Conservation (phyloP, 2,888 invertebrate genomes). For the Embidobia sp. region DNA sequence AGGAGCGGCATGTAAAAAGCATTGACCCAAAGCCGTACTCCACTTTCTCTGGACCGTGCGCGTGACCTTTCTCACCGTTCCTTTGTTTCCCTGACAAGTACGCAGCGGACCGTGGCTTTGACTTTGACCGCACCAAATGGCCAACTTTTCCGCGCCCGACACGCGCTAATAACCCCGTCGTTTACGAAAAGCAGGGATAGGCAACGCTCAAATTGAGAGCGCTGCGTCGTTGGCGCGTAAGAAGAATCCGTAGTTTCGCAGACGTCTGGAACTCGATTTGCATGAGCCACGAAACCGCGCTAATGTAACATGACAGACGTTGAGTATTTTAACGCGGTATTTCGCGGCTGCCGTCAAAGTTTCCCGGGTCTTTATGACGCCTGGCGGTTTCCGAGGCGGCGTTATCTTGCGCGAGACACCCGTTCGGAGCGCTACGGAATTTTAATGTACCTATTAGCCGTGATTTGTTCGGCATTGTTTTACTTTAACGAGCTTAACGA, state of each 20-base stretch:
- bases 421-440: constrained; percentile 38
- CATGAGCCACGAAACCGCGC: constrained; percentile 14
- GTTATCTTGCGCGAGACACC: constrained; percentile 22
- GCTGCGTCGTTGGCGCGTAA: background rate
- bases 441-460: constrained; percentile 60
- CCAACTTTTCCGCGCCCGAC: too few species aligned
- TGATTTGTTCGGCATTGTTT: constrained; percentile 66
- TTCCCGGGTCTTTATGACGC: constrained; percentile 23
- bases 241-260: constrained; percentile 13
- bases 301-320: constrained; percentile 39
- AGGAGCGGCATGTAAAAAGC: constrained; percentile 37
- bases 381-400: constrained; percentile 25
- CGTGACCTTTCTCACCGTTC: constrained; percentile 60
- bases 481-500: constrained; percentile 60
- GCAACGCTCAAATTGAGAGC: constrained; percentile 17
- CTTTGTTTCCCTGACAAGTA: constrained; percentile 70
- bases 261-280: constrained; percentile 17
- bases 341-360: constrained; percentile 18
- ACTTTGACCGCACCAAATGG: too few species aligned
- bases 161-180: constrained; percentile 26
- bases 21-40: constrained; percentile 47
- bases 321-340: constrained; percentile 17
- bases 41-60: constrained; percentile 54
- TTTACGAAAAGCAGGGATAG: constrained; percentile 30
- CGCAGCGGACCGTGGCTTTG: constrained; percentile 19